A percentile compares a stretch with the other conserved stretches of the same genome.
phyloP scores from a whole-genome alignment of 2,888 invertebrate species.

The Polydrusus cervinus region DNA sequence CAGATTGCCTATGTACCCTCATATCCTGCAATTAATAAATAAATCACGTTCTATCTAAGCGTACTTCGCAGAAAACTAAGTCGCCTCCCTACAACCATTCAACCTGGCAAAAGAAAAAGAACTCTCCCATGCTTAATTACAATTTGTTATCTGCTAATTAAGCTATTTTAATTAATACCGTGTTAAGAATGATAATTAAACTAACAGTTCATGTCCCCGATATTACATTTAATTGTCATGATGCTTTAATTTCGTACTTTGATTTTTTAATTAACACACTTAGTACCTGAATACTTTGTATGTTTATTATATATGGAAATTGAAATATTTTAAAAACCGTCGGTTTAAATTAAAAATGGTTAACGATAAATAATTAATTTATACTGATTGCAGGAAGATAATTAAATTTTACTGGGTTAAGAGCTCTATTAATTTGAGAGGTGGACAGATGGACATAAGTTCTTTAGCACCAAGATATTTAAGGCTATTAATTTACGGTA shows the following conservation, averaged over 20 bases:
- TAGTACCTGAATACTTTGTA: not conserved
- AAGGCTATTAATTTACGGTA: too few species aligned
- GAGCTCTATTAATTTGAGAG: not conserved
- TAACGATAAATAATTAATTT: not conserved
- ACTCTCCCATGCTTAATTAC: conserved; percentile 28
- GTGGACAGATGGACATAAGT: not conserved
- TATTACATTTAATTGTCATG: conserved; percentile 20
- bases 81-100: conserved; percentile 6
- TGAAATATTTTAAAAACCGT: conserved; percentile 6
- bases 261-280: conserved; percentile 5
- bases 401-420: not conserved
- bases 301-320: conserved; percentile 4
- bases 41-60: conserved; percentile 4
- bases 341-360: not conserved
- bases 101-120: not conserved
- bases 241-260: conserved; percentile 14
- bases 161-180: conserved; percentile 25
- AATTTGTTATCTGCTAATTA: conserved; percentile 38
- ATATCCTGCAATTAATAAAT: conserved; percentile 4
- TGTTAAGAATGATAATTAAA: conserved; percentile 27
- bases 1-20: too few species aligned
- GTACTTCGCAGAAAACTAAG: conserved; percentile 31
- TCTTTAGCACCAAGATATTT: not conserved
- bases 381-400: not conserved
- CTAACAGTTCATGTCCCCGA: conserved; percentile 3